Base-by-base conservation (phyloP, 2,113 vertebrate genomes). In the Melanotaenia duboulayi region DNA sequence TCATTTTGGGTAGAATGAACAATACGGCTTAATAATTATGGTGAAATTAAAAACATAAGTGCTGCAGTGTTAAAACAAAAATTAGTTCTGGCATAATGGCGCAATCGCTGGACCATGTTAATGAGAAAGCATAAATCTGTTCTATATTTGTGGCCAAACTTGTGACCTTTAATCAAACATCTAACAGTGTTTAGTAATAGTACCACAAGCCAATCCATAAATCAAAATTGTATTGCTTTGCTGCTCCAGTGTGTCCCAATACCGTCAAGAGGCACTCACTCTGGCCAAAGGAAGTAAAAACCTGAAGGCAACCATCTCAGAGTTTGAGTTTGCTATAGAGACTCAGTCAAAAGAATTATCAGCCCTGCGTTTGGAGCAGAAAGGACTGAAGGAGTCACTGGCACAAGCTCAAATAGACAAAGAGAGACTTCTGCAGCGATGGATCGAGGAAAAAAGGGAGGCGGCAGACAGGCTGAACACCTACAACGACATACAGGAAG, bases 371-470 rank as follows among this genome's bases (percentile, higher is more conserved):
- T 7, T 19, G 11, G 89, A 92, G 80, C 85, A 83, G 66, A 66
- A 17, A 48, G 65, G 28, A 22, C 78, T 93, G 12, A 84, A 63
- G 28, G 82, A 86, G 60, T 80, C 81, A 0, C 39, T 91, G 71
- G 69, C 51, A 0, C 49, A 75, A 12, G 68, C 80, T 8, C 9
- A 11, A 40, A 44, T 19, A 42, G 90, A 93, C 62, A 91, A 92
- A 37, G 93, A 93, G 24, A 74, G 81, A 49, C 84, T 93, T 4
- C 32, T 93, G 48, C 90, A 90, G 22, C 87, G 92, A 55, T 94
- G 93, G 93, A 80, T 95, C 81, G 88, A 90, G 57, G 93, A 92
- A 80, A 94, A 93, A 74, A 87, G 74, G 49, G 75, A 80, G 48
- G 91, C 90, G 71, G 94, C 94, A 0, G 82, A 86, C 14, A 75